Conservation (phyloP, 2,888 invertebrate genomes). For the Philonicus albiceps region DNA sequence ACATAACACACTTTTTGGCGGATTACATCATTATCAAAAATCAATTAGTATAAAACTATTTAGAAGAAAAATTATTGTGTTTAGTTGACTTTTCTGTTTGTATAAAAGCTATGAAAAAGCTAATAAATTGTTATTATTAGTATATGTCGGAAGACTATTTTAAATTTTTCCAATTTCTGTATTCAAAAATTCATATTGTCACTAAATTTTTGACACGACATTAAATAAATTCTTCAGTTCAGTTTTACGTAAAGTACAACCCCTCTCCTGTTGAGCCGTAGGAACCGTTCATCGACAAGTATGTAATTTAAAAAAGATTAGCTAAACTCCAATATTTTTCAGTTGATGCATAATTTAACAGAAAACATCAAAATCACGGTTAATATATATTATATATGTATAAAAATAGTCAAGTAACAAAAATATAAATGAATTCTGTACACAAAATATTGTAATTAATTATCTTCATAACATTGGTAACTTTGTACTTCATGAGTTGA, state of each 20-base stretch:
- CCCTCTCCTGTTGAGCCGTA: neutral
- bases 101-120: too few relatives aligned
- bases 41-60: too few relatives aligned
- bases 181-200: neutral
- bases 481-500: constrained; percentile 21
- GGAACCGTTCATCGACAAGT: neutral
- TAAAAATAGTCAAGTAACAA: neutral
- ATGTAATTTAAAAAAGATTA: neutral
- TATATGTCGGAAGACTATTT: neutral
- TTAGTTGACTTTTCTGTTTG: too few relatives aligned
- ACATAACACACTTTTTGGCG: too few relatives aligned
- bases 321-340: neutral
- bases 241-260: neutral
- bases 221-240: too few relatives aligned
- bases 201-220: neutral
- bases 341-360: neutral
- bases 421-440: neutral
- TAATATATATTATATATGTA: neutral
- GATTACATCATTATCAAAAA: too few relatives aligned
- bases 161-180: neutral
- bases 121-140: too few relatives aligned
- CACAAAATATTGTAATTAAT: neutral
- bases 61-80: too few relatives aligned
- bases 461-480: constrained; percentile 9
- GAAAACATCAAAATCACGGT: neutral